phyloP scores from a whole-genome alignment of 2,797 vertebrate species.

The Hapalemur alaotrensis region DNA sequence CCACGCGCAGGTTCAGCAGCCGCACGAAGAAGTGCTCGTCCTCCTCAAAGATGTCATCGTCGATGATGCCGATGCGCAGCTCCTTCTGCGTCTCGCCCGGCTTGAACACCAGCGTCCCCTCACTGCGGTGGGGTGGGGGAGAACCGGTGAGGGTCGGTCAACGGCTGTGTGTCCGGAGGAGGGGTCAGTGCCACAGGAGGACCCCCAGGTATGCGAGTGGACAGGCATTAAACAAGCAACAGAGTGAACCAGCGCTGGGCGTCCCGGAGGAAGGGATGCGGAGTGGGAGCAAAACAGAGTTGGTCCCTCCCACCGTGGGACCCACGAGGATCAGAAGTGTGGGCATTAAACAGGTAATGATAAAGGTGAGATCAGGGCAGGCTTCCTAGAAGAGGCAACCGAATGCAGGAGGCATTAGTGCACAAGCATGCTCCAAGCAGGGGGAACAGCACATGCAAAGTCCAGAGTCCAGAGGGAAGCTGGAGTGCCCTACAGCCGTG shows the following conservation, averaged over 20 bases:
- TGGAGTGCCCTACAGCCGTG: neutral
- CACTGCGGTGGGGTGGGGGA: conserved; percentile 78
- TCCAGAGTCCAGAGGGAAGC: neutral
- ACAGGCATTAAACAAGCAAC: neutral
- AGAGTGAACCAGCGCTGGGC: neutral
- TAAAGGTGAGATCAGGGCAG: neutral
- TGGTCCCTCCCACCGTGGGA: neutral
- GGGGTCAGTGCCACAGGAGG: neutral
- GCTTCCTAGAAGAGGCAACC: neutral
- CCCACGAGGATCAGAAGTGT: neutral
- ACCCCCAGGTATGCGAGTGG: neutral
- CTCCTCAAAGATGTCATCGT: conserved; percentile 97
- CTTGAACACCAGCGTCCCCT: conserved; percentile 96
- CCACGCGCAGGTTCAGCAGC: conserved; percentile 92
- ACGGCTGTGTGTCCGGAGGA: neutral
- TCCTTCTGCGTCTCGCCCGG: conserved; percentile 94
- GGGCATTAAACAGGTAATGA: neutral
- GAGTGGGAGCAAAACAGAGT: too few relatives aligned
- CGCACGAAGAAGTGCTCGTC: conserved; percentile 95
- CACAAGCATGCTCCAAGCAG: neutral
- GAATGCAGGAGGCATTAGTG: neutral
- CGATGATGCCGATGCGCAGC: conserved; percentile 94
- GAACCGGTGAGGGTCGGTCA: neutral
- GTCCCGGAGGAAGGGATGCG: neutral
- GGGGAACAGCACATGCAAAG: neutral